phyloP scores from a whole-genome alignment of 2,888 invertebrate species.

The Hemithea aestivaria region DNA sequence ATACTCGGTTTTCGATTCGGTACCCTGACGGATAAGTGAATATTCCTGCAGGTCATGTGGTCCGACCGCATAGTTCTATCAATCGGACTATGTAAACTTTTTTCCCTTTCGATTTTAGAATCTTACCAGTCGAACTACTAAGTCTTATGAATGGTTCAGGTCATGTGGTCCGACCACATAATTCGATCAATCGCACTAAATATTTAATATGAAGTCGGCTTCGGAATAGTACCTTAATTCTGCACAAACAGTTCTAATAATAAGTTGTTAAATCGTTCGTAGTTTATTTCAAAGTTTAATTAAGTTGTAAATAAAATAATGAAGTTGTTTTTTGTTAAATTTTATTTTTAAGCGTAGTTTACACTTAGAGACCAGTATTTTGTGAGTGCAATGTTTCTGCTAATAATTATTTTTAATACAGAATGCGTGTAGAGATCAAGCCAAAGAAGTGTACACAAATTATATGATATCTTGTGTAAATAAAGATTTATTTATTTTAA shows the following conservation, averaged over 20 bases:
- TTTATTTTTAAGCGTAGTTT: constrained; percentile 38
- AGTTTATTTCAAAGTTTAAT: constrained; percentile 35
- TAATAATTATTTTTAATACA: constrained; percentile 26
- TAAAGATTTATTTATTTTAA: constrained; percentile 57
- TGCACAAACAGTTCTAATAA: constrained; percentile 24
- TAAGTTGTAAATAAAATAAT: constrained; percentile 47
- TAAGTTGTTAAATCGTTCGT: constrained; percentile 42
- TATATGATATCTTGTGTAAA: constrained; percentile 48
- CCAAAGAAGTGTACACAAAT: constrained; percentile 73
- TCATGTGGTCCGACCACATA: too few species aligned
- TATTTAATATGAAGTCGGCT: too few species aligned
- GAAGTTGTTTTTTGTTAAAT: constrained; percentile 44
- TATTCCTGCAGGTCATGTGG: too few species aligned
- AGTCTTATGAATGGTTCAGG: too few species aligned
- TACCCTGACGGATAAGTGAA: too few species aligned
- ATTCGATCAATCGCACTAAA: too few species aligned
- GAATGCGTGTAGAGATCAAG: constrained; percentile 68
- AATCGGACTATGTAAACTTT: too few species aligned
- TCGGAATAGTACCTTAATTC: too few species aligned
- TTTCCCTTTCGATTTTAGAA: too few species aligned
- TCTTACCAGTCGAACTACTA: too few species aligned
- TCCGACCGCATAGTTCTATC: too few species aligned
- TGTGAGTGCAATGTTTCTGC: constrained; percentile 63
- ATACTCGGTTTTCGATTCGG: too few species aligned
- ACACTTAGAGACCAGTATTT: constrained; percentile 57